These are phyloP conservation scores for Aphidius gifuensis DNA, from an alignment of 1,140 invertebrate genomes.

Conservation along the genomic window DNA sequence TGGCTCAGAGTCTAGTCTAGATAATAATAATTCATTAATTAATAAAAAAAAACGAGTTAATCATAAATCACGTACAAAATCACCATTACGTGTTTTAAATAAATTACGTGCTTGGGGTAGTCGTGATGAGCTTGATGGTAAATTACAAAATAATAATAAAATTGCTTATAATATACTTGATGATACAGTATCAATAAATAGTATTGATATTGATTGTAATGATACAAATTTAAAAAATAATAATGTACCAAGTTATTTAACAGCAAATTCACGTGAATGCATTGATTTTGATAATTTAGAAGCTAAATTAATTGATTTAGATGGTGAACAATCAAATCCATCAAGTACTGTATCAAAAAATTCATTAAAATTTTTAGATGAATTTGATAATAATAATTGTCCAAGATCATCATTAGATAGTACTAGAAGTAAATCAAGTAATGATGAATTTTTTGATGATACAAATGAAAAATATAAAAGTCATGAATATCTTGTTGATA, in stretches of 20 bases:
- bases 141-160: constrained; percentile 28
- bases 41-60: constrained; percentile 26
- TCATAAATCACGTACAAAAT: constrained; percentile 47
- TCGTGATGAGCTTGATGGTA: constrained; percentile 44
- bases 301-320: constrained; percentile 35
- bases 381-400: constrained; percentile 29
- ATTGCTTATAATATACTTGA: constrained; percentile 42
- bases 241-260: constrained; percentile 41
- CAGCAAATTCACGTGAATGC: constrained; percentile 48
- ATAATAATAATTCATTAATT: constrained; percentile 36
- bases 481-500: not conserved
- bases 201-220: constrained; percentile 5
- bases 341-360: constrained; percentile 38
- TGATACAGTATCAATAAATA: constrained; percentile 33
- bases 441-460: constrained; percentile 17
- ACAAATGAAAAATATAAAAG: too few relatives aligned
- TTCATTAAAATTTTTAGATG: constrained; percentile 36
- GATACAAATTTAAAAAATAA: not conserved
- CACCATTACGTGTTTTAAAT: constrained; percentile 47
- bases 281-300: constrained; percentile 52
- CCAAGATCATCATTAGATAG: constrained; percentile 31
- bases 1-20: constrained; percentile 45
- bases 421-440: constrained; percentile 24
- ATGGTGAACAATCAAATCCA: not conserved
- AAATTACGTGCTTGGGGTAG: constrained; percentile 48